Base-by-base conservation (phyloP, 1,140 invertebrate species). In the Pinna nobilis region DNA sequence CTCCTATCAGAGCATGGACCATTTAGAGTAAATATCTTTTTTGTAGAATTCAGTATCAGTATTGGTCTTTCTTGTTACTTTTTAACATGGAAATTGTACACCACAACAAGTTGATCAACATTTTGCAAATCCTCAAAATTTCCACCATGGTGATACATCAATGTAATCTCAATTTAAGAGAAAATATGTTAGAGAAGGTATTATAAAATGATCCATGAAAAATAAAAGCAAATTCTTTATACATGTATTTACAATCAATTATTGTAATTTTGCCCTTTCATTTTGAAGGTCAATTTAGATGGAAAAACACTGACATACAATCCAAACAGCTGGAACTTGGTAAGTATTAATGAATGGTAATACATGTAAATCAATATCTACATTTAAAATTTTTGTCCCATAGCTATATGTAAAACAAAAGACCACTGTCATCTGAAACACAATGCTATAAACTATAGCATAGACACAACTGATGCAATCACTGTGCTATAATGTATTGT, bases 1-100 rank as follows among this genome's bases (percentile, higher is more conserved):
- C 75, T 91, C 4, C 80, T 92, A 5, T 86, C 83, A 67, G 91
- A 92, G 81, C 84, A 90, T 76, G 92, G 92, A n/a, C 91, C 92
- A 23, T 91, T 87, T 57, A 77, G 72, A 63, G 84, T 88, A 76
- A 68, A 76, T 73, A 63, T 25, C 30, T 32, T 28, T 9, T 2
- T 59, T 18, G 23, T 49, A 49, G 18, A n/a, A 49, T 49, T 49
- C 5, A 49, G 44, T 23, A 49, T 49, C 44, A 49, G 39, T 44
- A 18, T 44, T 9, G 18, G 39, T 9, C 7, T 9, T 9, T 9
- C 39, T 44, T 44, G 39, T 7, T 7, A 44, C 39, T 44, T 44
- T 7, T 9, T 7, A 18, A 18, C 7, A 44, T 18, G 18, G 39
- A 44, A 7, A 44, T 9, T 9, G 7, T 18, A 44, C 18, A 18